Percentiles rank a stretch among this genome's conserved stretches.
Evolutionary conservation across 1,140 invertebrate species (phyloP).

Genomic region (Leptinotarsa lineolata): DNA sequence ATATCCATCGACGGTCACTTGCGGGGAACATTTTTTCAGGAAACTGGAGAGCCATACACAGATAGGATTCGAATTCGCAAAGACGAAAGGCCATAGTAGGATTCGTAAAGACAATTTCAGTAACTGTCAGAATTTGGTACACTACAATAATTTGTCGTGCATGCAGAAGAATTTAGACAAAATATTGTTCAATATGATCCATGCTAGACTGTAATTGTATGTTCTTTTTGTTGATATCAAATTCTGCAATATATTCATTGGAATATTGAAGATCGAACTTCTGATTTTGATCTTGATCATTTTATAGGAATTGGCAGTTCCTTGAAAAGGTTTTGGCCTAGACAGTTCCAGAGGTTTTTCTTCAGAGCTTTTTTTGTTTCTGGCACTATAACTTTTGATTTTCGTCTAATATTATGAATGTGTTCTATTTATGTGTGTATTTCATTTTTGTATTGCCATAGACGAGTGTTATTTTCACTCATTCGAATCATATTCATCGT

Average conservation of each 20-base stretch:
- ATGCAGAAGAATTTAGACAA: too few relatives aligned
- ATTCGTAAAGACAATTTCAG: too few relatives aligned
- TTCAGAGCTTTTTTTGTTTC: not conserved
- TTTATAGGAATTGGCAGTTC: not conserved
- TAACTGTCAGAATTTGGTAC: too few relatives aligned
- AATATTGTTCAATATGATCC: not conserved
- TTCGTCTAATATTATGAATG: not conserved
- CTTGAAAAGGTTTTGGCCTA: not conserved
- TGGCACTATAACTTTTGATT: not conserved
- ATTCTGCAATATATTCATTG: not conserved
- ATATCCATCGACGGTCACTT: too few relatives aligned
- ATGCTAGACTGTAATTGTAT: not conserved
- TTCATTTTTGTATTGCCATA: not conserved
- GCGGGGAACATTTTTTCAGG: too few relatives aligned
- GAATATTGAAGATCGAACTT: not conserved
- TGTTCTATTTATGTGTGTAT: not conserved
- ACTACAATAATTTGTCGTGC: too few relatives aligned
- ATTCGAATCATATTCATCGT: not conserved
- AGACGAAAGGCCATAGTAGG: too few relatives aligned
- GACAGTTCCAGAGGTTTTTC: not conserved
- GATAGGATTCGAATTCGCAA: too few relatives aligned
- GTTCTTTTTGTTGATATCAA: not conserved
- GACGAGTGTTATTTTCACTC: not conserved
- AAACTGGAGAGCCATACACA: too few relatives aligned
- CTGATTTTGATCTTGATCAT: not conserved